phyloP scores from a whole-genome alignment of 2,797 vertebrate species.

The Intellagama lesueurii region DNA sequence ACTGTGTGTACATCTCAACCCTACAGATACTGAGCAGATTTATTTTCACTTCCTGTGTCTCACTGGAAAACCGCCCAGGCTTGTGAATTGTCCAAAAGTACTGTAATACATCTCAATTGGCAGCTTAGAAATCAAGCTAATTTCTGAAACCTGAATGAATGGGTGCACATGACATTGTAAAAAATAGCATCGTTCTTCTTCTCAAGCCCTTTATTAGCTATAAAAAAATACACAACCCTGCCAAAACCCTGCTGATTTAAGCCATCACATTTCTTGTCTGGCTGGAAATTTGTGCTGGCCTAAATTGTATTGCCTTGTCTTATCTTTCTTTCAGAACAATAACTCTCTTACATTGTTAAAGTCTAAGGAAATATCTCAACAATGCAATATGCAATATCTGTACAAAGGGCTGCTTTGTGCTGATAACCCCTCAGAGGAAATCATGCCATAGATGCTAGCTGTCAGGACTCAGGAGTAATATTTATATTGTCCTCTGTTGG shows the following conservation, averaged over 20 bases:
- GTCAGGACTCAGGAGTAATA: neutral
- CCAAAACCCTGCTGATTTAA: neutral
- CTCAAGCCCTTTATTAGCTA: neutral
- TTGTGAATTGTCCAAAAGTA: neutral
- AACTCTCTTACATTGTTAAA: neutral
- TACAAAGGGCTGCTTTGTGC: neutral
- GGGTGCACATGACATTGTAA: neutral
- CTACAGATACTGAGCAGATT: neutral
- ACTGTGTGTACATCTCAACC: neutral
- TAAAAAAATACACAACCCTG: neutral
- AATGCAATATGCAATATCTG: neutral
- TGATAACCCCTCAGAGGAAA: neutral
- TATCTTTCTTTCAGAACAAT: neutral
- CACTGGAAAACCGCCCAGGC: neutral
- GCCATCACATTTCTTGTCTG: neutral
- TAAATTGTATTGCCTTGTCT: neutral
- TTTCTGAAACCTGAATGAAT: neutral
- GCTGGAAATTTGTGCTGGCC: neutral
- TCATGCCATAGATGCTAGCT: neutral
- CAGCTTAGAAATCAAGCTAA: conserved; percentile 5
- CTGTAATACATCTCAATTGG: neutral
- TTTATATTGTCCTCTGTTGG: neutral
- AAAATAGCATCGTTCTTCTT: neutral
- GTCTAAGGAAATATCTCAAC: neutral
- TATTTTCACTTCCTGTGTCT: neutral